These are phyloP conservation scores for Armadillidium nasatum DNA, from an alignment of 1,140 invertebrate species.

Conservation along the genomic window DNA sequence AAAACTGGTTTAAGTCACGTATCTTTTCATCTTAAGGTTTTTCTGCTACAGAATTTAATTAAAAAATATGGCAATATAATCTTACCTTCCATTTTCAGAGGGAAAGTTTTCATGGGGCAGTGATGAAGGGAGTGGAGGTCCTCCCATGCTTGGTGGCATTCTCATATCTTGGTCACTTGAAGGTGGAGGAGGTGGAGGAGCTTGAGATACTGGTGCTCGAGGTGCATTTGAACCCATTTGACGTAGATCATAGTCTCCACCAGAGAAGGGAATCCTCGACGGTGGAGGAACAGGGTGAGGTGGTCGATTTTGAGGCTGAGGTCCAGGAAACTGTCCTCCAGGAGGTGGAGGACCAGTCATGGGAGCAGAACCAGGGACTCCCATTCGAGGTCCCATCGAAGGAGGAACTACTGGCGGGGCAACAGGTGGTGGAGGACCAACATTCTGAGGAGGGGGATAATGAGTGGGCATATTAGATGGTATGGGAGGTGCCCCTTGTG, in stretches of 20 bases:
- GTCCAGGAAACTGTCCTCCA: constrained; percentile 37
- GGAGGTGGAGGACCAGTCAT: constrained; percentile 40
- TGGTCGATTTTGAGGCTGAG: constrained; percentile 25
- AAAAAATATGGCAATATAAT: neutral
- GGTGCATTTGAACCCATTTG: constrained; percentile 25
- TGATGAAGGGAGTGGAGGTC: constrained; percentile 27
- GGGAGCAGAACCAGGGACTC: constrained; percentile 31
- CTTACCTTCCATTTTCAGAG: constrained; percentile 32
- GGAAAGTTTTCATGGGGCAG: constrained; percentile 26
- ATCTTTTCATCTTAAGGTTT: no score
- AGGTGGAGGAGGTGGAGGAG: constrained; percentile 22
- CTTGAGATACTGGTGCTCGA: neutral
- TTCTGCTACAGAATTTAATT: no score
- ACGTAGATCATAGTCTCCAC: constrained; percentile 44
- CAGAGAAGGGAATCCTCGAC: neutral
- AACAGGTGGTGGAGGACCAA: constrained; percentile 46
- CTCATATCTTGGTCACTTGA: constrained; percentile 45
- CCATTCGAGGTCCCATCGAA: constrained; percentile 56
- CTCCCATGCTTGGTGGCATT: constrained; percentile 41
- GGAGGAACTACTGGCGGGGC: constrained; percentile 46
- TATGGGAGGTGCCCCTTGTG: constrained; percentile 54
- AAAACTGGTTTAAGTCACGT: no score
- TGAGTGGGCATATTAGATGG: constrained; percentile 44
- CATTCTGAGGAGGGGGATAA: constrained; percentile 29
- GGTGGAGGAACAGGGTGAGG: constrained; percentile 3